These are phyloP conservation scores for Sciaenops ocellatus DNA, from an alignment of 2,797 vertebrate genomes.

Conservation along the genomic window DNA sequence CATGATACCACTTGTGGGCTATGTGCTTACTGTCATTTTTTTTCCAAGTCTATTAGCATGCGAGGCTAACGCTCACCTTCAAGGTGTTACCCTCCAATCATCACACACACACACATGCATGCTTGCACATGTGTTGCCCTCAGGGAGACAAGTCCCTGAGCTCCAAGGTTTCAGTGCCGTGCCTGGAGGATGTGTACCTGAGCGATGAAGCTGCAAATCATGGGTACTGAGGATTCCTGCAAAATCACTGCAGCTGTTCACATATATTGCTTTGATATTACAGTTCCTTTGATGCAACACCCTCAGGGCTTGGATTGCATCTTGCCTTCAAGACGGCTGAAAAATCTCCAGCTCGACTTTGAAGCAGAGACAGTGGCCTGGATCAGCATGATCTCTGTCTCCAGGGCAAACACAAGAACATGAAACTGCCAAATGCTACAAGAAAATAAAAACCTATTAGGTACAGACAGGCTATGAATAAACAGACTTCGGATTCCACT, in stretches of 20 bases:
- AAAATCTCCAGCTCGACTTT: constrained; percentile 61
- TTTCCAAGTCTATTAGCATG: neutral
- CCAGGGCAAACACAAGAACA: constrained; percentile 53
- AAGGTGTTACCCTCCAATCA: constrained; percentile 14
- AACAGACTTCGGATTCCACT: constrained; percentile 24
- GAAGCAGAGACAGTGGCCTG: constrained; percentile 52
- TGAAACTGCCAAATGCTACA: constrained; percentile 40
- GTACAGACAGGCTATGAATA: constrained; percentile 36
- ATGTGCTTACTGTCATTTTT: neutral
- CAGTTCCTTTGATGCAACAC: constrained; percentile 65
- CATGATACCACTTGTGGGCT: neutral
- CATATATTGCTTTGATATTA: constrained; percentile 70
- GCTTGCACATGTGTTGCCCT: constrained; percentile 16
- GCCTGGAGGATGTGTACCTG: constrained; percentile 54
- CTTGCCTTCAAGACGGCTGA: constrained; percentile 62
- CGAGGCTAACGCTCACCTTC: constrained; percentile 33
- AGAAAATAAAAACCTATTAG: constrained; percentile 43
- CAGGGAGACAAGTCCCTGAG: constrained; percentile 11
- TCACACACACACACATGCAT: constrained; percentile 18
- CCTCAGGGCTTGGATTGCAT: constrained; percentile 66
- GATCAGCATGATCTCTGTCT: constrained; percentile 54
- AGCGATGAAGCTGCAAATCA: constrained; percentile 55
- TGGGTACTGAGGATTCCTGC: constrained; percentile 41
- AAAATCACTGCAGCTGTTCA: constrained; percentile 66
- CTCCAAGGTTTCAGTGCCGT: constrained; percentile 28